A percentile compares a stretch with the other conserved stretches of the same genome.
phyloP scores from a whole-genome alignment of 2,797 vertebrate genomes.

The Carapus acus region DNA sequence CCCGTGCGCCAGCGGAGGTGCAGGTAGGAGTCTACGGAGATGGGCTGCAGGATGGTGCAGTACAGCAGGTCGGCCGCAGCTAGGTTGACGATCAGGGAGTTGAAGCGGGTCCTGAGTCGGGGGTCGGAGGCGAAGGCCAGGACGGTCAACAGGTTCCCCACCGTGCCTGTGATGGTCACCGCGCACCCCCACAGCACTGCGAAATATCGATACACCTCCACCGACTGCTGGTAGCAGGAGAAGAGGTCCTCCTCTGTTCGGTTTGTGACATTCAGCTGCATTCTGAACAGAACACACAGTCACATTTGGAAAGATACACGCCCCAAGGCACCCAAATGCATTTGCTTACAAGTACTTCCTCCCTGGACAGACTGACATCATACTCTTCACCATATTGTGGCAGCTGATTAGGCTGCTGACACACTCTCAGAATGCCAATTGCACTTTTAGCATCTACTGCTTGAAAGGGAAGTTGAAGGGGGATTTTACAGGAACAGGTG shows the following conservation, averaged over 20 bases:
- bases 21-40: conserved; percentile 82
- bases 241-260: conserved; percentile 63
- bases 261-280: conserved; percentile 64
- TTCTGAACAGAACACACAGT: conserved; percentile 36
- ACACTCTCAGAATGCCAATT: too few species aligned
- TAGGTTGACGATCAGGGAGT: conserved; percentile 84
- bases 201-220: conserved; percentile 77
- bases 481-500: not conserved
- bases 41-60: conserved; percentile 82
- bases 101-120: conserved; percentile 80
- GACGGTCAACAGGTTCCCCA: conserved; percentile 83
- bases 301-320: too few species aligned
- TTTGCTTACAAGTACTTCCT: too few species aligned
- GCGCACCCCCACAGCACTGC: conserved; percentile 78
- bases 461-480: conserved; percentile 18
- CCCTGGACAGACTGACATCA: too few species aligned
- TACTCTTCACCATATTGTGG: too few species aligned
- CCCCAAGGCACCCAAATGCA: too few species aligned
- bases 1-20: conserved; percentile 80
- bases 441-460: too few species aligned
- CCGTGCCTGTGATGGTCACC: conserved; percentile 74
- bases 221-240: conserved; percentile 79
- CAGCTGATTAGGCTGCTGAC: too few species aligned
- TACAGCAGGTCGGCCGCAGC: conserved; percentile 82
- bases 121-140: conserved; percentile 73